Evolutionary conservation across 2,888 invertebrate genomes (phyloP).

Genomic region (Spodoptera littoralis): DNA sequence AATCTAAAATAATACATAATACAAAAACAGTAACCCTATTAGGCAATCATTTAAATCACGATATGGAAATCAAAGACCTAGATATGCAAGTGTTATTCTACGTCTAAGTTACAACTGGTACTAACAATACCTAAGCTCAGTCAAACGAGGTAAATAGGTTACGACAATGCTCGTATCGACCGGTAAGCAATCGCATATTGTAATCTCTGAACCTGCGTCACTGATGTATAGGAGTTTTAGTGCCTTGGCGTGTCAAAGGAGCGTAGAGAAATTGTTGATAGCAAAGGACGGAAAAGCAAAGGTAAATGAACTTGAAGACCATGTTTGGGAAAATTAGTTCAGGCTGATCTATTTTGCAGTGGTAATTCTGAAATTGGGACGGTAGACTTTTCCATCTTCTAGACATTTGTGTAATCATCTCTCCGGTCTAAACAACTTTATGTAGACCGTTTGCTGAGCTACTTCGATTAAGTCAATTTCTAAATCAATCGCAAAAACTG

Average conservation of each 20-base stretch:
- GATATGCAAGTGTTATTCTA: constrained; percentile 16
- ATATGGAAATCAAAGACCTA: constrained; percentile 13
- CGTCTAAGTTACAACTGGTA: constrained; percentile 27
- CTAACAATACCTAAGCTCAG: constrained; percentile 31
- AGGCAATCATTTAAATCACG: constrained; percentile 11
- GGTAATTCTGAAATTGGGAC: too few relatives aligned
- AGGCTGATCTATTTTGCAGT: too few relatives aligned
- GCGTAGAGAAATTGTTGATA: constrained; percentile 8
- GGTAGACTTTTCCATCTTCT: too few relatives aligned
- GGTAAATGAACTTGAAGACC: too few relatives aligned
- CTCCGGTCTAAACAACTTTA: too few relatives aligned
- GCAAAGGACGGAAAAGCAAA: too few relatives aligned
- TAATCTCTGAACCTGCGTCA: constrained; percentile 41
- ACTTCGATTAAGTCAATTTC: too few relatives aligned
- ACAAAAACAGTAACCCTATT: constrained; percentile 2
- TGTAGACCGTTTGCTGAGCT: too few relatives aligned
- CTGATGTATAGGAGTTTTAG: constrained; percentile 22
- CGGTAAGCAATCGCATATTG: constrained; percentile 30
- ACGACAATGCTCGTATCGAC: constrained; percentile 39
- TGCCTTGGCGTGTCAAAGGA: constrained; percentile 10
- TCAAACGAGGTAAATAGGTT: constrained; percentile 45
- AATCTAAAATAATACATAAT: constrained; percentile 6
- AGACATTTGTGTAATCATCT: too few relatives aligned
- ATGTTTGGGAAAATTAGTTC: too few relatives aligned
- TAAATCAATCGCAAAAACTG: background rate